Percentiles rank a stretch among this genome's conserved stretches.
Conservation (phyloP, 2,888 invertebrate species). For the Xylocampa areola region DNA sequence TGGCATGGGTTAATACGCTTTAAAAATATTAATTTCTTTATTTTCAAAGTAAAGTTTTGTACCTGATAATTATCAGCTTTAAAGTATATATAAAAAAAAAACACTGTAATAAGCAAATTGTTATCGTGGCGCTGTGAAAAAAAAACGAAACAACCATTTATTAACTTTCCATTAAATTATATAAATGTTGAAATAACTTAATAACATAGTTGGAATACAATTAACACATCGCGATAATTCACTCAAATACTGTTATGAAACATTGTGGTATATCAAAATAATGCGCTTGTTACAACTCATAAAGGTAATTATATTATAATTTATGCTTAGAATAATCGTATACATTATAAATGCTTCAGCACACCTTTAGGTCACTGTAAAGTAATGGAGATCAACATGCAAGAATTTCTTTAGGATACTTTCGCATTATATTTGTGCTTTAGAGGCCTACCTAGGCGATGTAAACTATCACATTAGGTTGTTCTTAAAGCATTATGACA, state of each 20-base stretch:
- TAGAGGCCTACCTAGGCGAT: too few species aligned
- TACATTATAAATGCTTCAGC: slow-evolving; percentile 41
- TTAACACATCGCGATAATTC: slow-evolving; percentile 26
- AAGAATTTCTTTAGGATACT: slow-evolving; percentile 18
- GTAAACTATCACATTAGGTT: too few species aligned
- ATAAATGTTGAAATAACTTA: slow-evolving; percentile 14
- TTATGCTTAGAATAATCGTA: slow-evolving; percentile 25
- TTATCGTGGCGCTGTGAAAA: not conserved
- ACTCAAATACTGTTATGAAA: slow-evolving; percentile 6
- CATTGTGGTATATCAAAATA: slow-evolving; percentile 4
- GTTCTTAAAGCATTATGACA: too few species aligned
- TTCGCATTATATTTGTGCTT: slow-evolving; percentile 8
- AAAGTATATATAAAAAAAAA: too few species aligned
- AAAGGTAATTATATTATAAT: slow-evolving; percentile 36
- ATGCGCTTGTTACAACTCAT: slow-evolving; percentile 18
- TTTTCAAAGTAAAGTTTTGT: too few species aligned
- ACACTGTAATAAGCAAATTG: not conserved
- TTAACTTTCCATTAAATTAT: not conserved
- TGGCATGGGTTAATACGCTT: too few species aligned
- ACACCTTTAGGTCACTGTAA: slow-evolving; percentile 26
- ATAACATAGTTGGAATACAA: slow-evolving; percentile 22
- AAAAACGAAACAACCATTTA: not conserved
- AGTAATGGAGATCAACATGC: slow-evolving; percentile 40
- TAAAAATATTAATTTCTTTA: too few species aligned
- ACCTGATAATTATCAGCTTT: too few species aligned